phyloP scores from a whole-genome alignment of 2,888 invertebrate genomes.

The Yponomeuta cagnagella region DNA sequence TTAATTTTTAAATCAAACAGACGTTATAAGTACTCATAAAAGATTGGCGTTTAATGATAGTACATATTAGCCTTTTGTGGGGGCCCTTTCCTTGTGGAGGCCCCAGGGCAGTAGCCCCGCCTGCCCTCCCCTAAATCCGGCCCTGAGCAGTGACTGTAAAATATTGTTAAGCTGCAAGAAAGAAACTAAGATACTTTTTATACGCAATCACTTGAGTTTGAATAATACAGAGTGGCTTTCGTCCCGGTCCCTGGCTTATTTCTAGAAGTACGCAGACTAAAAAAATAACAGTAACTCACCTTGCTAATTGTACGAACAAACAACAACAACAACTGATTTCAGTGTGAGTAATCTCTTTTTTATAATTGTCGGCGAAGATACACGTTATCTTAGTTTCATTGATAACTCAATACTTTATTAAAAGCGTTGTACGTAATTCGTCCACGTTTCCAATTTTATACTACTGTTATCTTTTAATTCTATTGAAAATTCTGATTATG shows the following conservation, averaged over 20 bases:
- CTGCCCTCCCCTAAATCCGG: too few species aligned
- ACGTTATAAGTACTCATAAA: too few species aligned
- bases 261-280: slow-evolving; percentile 15
- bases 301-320: neutral
- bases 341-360: neutral
- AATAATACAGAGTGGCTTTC: neutral
- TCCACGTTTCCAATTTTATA: neutral
- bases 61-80: too few species aligned
- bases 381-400: neutral
- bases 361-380: neutral
- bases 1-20: too few species aligned
- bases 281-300: slow-evolving; percentile 14
- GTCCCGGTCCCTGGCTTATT: neutral
- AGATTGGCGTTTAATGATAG: too few species aligned
- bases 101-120: too few species aligned
- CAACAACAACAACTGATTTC: neutral
- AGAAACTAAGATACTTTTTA: too few species aligned
- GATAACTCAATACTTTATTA: neutral
- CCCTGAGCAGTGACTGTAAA: too few species aligned
- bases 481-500: neutral
- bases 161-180: too few species aligned
- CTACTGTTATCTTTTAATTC: neutral
- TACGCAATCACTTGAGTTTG: too few species aligned
- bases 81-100: too few species aligned
- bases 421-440: neutral